Percentiles rank a stretch among this genome's conserved stretches.
Evolutionary conservation across 1,140 invertebrate species (phyloP).

Genomic region (Achatina immaculata): DNA sequence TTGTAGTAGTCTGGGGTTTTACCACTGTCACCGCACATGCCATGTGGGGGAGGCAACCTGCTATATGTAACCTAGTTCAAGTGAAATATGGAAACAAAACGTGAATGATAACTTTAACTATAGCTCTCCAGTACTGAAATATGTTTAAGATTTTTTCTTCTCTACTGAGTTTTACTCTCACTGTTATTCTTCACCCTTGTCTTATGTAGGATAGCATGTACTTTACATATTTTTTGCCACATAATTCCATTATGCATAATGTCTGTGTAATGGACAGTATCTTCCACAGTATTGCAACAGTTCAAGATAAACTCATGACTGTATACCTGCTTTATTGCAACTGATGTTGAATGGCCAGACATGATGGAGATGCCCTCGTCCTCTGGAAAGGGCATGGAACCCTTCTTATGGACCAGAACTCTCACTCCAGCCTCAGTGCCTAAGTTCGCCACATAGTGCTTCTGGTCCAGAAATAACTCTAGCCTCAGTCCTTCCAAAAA

Average conservation of each 20-base stretch:
- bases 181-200: too few relatives aligned
- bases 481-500: conserved; percentile 61
- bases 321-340: conserved; percentile 61
- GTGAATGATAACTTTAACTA: too few relatives aligned
- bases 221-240: too few relatives aligned
- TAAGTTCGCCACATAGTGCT: conserved; percentile 64
- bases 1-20: conserved; percentile 47
- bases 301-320: too few relatives aligned
- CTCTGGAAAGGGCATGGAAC: conserved; percentile 68
- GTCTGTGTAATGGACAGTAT: too few relatives aligned
- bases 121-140: too few relatives aligned
- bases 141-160: too few relatives aligned
- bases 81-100: too few relatives aligned
- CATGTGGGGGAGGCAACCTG: conserved; percentile 55
- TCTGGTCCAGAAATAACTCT: conserved; percentile 65
- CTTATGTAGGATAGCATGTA: too few relatives aligned
- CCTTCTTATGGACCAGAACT: conserved; percentile 67
- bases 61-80: conserved; percentile 50
- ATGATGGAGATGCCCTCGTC: conserved; percentile 68
- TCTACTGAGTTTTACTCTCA: too few relatives aligned
- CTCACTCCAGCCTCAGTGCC: conserved; percentile 66
- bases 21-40: conserved; percentile 42
- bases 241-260: too few relatives aligned
- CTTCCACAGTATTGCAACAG: too few relatives aligned
- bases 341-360: conserved; percentile 64